phyloP scores from a whole-genome alignment of 30 jellyfish, hydroid and myxozoan genomes.

The Nemopilema nomurai region DNA sequence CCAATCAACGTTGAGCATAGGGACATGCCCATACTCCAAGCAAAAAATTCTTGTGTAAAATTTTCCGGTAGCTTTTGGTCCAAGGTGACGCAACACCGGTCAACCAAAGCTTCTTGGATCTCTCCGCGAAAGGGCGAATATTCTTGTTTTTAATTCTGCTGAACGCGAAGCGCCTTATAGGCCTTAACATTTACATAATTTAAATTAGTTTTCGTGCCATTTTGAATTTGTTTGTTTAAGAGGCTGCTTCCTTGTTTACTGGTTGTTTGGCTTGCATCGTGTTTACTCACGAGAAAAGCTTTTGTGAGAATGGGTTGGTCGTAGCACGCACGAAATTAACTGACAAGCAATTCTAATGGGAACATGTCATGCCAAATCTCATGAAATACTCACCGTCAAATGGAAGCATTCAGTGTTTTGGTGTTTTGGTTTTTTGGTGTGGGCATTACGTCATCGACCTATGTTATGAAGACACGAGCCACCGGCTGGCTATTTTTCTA shows the following conservation, averaged over 20 bases:
- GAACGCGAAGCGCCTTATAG: not conserved
- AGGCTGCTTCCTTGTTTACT: not conserved
- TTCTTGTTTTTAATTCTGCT: not conserved
- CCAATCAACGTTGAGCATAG: conserved; percentile 32
- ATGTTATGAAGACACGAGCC: not conserved
- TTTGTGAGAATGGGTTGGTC: too few relatives aligned
- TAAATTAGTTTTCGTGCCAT: not conserved
- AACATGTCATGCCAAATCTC: not conserved
- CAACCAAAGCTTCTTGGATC: not conserved
- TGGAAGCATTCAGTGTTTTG: too few relatives aligned
- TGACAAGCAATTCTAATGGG: not conserved
- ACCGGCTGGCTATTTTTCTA: not conserved
- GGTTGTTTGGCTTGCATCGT: not conserved
- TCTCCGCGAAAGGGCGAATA: not conserved
- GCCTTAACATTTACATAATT: not conserved
- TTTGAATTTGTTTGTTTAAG: too few relatives aligned
- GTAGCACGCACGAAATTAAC: too few relatives aligned
- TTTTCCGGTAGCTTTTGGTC: not conserved
- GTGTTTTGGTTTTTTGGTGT: too few relatives aligned
- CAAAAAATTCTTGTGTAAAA: not conserved
- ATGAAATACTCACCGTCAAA: not conserved
- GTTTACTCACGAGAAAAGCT: too few relatives aligned
- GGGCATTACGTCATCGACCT: too few relatives aligned
- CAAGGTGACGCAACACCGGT: not conserved
- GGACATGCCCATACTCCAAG: not conserved